Conservation (phyloP, 2,888 invertebrate genomes). For the Caenorhabditis drosophilae region DNA sequence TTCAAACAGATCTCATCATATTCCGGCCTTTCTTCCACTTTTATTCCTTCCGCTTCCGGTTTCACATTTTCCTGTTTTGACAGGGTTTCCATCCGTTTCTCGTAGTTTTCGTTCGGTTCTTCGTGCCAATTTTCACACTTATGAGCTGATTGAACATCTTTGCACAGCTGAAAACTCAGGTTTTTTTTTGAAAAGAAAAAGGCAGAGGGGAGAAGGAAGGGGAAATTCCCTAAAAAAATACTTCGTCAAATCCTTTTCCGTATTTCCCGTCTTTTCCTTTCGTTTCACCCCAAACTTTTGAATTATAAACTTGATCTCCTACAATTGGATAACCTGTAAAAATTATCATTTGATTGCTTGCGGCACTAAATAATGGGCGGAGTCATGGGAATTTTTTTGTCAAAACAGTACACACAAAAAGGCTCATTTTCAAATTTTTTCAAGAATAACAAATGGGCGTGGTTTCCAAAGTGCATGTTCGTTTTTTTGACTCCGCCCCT, state of each 20-base stretch:
- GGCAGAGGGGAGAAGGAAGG: too few species aligned
- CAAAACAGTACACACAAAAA: too few species aligned
- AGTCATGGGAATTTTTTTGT: too few species aligned
- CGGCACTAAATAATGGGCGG: background rate
- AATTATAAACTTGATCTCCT: conserved; percentile 96
- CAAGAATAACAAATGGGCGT: too few species aligned
- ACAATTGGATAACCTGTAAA: conserved; percentile 92
- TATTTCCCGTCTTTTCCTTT: conserved; percentile 86
- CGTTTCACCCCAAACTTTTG: conserved; percentile 86
- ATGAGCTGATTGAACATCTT: conserved; percentile 53
- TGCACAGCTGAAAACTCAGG: too few species aligned
- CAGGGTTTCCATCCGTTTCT: conserved; percentile 45
- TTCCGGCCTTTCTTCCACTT: conserved; percentile 46
- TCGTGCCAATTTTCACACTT: conserved; percentile 56
- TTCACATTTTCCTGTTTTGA: conserved; percentile 30
- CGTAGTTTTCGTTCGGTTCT: conserved; percentile 55
- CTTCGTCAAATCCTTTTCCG: conserved; percentile 70
- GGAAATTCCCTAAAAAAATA: too few species aligned
- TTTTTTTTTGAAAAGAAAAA: too few species aligned
- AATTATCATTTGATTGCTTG: background rate
- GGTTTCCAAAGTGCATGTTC: too few species aligned
- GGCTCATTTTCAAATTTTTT: too few species aligned
- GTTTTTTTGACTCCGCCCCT: too few species aligned
- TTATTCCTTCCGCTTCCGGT: conserved; percentile 36
- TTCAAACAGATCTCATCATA: conserved; percentile 62